Percentiles rank a stretch among this genome's conserved stretches.
phyloP scores from a whole-genome alignment of 2,113 vertebrate species.

The Machaerirhynchus nigripectus region DNA sequence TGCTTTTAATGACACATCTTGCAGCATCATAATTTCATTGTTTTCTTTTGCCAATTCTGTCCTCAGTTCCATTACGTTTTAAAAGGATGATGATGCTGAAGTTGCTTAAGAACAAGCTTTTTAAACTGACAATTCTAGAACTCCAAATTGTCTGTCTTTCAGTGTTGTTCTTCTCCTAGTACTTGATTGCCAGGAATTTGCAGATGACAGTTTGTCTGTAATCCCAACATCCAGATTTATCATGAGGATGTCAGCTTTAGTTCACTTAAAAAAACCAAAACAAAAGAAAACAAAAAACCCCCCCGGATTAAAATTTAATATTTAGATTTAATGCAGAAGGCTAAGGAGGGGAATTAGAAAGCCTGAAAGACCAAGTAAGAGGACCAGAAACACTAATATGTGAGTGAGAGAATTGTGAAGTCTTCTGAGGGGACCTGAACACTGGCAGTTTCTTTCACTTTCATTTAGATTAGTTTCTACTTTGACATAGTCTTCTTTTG shows the following conservation, averaged over 20 bases:
- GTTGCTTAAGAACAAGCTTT: background rate
- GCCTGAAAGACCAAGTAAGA: background rate
- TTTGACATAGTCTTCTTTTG: background rate
- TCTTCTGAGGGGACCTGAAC: background rate
- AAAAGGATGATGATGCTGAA: background rate
- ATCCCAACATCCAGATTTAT: background rate
- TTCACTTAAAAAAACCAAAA: background rate
- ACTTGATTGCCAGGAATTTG: background rate
- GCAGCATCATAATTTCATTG: background rate
- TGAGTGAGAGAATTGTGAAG: background rate
- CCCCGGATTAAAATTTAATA: rapidly evolving
- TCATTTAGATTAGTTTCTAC: background rate
- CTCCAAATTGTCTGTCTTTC: background rate
- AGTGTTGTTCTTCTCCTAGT: background rate
- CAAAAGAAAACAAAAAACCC: rapidly evolving
- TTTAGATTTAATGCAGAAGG: background rate
- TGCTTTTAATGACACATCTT: background rate
- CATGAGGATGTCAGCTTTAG: background rate
- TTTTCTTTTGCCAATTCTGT: background rate
- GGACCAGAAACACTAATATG: background rate
- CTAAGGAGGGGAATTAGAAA: background rate
- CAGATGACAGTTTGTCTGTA: background rate
- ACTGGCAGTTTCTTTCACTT: background rate
- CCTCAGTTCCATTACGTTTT: background rate
- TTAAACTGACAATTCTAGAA: background rate